These are phyloP conservation scores for Ryuthela nishihirai DNA, from an alignment of 2,888 invertebrate genomes.

Conservation along the genomic window DNA sequence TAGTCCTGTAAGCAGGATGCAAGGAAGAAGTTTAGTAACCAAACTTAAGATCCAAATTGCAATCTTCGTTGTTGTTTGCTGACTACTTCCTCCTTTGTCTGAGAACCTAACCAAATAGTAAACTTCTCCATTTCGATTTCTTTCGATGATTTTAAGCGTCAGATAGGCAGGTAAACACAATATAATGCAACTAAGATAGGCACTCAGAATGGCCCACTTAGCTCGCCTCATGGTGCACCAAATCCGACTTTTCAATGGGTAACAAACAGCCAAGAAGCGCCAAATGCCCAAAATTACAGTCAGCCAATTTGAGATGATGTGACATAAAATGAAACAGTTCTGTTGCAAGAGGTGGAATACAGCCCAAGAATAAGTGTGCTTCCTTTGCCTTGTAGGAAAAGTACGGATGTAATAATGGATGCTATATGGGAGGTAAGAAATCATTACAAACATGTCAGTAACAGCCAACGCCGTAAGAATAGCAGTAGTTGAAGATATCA, in stretches of 20 bases:
- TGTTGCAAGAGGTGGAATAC: constrained; percentile 82
- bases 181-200: constrained; percentile 76
- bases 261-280: constrained; percentile 71
- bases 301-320: constrained; percentile 88
- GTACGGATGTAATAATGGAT: constrained; percentile 66
- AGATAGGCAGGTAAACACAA: constrained; percentile 81
- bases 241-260: constrained; percentile 16
- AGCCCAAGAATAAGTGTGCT: constrained; percentile 68
- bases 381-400: constrained; percentile 2
- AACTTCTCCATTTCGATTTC: too few relatives aligned
- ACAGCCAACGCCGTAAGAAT: constrained; percentile 80
- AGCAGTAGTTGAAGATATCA: constrained; percentile 83
- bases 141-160: constrained; percentile 62
- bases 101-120: constrained; percentile 58
- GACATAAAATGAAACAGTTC: constrained; percentile 78
- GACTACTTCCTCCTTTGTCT: constrained; percentile 59
- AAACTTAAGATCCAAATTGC: constrained; percentile 92
- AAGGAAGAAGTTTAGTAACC: constrained; percentile 85
- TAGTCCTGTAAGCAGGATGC: constrained; percentile 71
- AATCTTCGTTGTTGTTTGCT: constrained; percentile 54
- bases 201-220: constrained; percentile 67
- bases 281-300: constrained; percentile 88
- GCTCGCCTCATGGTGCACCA: constrained; percentile 71
- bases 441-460: constrained; percentile 83
- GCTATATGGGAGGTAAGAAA: constrained; percentile 84